Conservation (phyloP, 1,140 invertebrate genomes). For the Hypsibius dujardini region DNA sequence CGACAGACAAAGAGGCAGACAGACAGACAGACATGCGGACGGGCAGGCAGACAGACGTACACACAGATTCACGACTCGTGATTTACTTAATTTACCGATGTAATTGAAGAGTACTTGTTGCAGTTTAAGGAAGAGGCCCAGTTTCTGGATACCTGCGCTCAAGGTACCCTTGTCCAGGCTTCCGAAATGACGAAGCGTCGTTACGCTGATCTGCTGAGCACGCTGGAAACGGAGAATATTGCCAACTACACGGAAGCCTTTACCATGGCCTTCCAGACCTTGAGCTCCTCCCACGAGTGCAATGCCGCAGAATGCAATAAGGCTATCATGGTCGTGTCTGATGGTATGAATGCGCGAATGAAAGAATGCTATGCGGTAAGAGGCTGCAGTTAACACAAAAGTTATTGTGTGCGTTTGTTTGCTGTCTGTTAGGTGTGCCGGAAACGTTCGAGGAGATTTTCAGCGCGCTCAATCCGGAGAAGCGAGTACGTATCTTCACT, state of each 20-base stretch:
- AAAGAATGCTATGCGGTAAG: no score
- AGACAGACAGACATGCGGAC: no score
- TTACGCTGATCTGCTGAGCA: slow-evolving; percentile 53
- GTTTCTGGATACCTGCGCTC: slow-evolving; percentile 56
- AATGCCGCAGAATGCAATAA: slow-evolving; percentile 77
- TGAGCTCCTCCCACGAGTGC: slow-evolving; percentile 28
- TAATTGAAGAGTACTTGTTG: slow-evolving; percentile 17
- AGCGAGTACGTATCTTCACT: slow-evolving; percentile 79
- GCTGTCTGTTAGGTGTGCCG: slow-evolving; percentile 42
- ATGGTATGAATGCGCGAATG: slow-evolving; percentile 41
- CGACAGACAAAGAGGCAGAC: no score
- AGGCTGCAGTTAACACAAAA: no score
- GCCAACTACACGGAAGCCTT: slow-evolving; percentile 85
- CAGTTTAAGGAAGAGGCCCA: slow-evolving; percentile 32
- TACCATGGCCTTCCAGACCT: slow-evolving; percentile 56
- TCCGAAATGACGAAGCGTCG: slow-evolving; percentile 44
- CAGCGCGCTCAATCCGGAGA: slow-evolving; percentile 51
- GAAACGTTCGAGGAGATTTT: slow-evolving; percentile 81
- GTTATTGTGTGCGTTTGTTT: no score
- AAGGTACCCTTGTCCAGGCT: slow-evolving; percentile 60
- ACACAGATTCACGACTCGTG: no score
- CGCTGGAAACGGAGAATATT: slow-evolving; percentile 62
- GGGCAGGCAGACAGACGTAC: no score
- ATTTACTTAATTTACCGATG: no score
- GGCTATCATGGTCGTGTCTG: slow-evolving; percentile 94